phyloP scores from a whole-genome alignment of 2,113 vertebrate species.

The Hippolais icterina region DNA sequence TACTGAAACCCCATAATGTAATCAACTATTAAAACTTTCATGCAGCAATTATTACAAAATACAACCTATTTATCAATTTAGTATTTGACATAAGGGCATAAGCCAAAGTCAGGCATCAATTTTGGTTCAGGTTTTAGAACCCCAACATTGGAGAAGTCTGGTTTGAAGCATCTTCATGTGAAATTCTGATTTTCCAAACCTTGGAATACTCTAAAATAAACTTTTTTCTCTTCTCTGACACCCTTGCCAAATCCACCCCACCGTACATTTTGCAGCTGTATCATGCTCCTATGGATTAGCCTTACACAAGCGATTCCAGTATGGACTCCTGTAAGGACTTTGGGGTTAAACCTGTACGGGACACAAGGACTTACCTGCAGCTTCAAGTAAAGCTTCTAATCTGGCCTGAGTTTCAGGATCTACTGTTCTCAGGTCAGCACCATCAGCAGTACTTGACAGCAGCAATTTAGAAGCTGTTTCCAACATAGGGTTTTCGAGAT shows the following conservation, averaged over 20 bases:
- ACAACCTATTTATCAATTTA: not conserved
- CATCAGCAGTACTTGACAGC: slow-evolving; percentile 92
- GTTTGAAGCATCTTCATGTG: not conserved
- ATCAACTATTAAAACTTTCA: not conserved
- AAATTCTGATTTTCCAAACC: not conserved
- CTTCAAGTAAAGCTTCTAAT: slow-evolving; percentile 96
- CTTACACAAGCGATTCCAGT: not conserved
- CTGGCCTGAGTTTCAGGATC: slow-evolving; percentile 98
- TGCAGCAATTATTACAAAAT: not conserved
- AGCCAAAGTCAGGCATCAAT: rapidly evolving
- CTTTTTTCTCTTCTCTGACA: not conserved
- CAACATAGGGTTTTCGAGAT: slow-evolving; percentile 97
- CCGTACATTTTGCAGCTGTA: no score
- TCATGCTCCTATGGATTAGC: not conserved
- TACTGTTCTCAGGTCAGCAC: slow-evolving; percentile 95
- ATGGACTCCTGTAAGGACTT: not conserved
- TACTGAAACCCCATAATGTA: not conserved
- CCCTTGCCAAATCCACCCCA: rapidly evolving
- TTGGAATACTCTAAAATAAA: not conserved
- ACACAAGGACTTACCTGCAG: slow-evolving; percentile 83
- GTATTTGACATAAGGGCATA: not conserved
- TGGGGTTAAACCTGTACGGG: not conserved
- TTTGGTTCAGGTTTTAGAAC: not conserved
- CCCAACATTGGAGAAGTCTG: rapidly evolving
- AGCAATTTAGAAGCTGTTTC: slow-evolving; percentile 97